These are phyloP conservation scores for Drosophila mayaguana DNA, from an alignment of 2,888 invertebrate species.

Conservation along the genomic window DNA sequence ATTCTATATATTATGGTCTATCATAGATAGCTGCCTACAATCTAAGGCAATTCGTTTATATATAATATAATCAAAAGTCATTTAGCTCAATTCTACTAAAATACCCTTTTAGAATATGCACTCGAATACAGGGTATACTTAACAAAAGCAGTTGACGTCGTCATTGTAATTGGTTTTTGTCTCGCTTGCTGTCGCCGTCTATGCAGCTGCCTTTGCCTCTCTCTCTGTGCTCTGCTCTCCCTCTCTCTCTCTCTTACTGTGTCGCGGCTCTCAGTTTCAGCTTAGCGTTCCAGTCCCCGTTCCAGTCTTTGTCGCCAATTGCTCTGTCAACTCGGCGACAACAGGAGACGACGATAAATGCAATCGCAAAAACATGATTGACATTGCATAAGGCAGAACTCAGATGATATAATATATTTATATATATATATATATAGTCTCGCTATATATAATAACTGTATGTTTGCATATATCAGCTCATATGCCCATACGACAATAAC, in stretches of 20 bases:
- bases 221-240: background rate
- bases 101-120: background rate
- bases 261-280: slow-evolving; percentile 2
- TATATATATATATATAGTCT: slow-evolving; percentile 3
- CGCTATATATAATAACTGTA: slow-evolving; percentile 13
- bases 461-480: slow-evolving; percentile 32
- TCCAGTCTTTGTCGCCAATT: slow-evolving; percentile 44
- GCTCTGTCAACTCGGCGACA: slow-evolving; percentile 46
- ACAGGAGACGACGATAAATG: slow-evolving; percentile 55
- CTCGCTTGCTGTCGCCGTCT: slow-evolving; percentile 17
- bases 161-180: slow-evolving; percentile 57
- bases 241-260: background rate
- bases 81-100: background rate
- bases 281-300: slow-evolving; percentile 2
- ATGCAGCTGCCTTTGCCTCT: background rate
- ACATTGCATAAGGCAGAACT: slow-evolving; percentile 62
- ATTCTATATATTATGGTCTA: too few relatives aligned
- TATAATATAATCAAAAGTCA: background rate
- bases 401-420: slow-evolving; percentile 9
- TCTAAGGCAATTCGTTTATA: too few relatives aligned
- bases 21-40: background rate
- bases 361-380: slow-evolving; percentile 66
- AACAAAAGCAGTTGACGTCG: slow-evolving; percentile 34
- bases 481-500: slow-evolving; percentile 13
- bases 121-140: background rate